phyloP scores from a whole-genome alignment of 2,113 vertebrate genomes.

The Planiliza haematocheilus region DNA sequence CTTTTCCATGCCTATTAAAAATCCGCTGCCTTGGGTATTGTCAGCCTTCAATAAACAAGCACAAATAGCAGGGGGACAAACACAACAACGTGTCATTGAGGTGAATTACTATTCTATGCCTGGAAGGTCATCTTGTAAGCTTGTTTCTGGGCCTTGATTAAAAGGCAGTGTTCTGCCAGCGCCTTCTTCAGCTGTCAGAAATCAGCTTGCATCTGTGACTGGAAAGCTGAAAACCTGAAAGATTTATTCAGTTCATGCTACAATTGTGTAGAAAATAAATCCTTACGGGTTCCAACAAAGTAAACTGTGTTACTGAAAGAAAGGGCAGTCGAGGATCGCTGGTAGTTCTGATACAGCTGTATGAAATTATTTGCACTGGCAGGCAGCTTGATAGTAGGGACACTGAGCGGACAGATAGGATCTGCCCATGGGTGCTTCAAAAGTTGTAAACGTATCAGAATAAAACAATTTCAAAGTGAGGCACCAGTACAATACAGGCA shows the following conservation, averaged over 20 bases:
- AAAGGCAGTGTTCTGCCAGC: slow-evolving; percentile 36
- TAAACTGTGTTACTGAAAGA: slow-evolving; percentile 32
- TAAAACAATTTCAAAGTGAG: no score
- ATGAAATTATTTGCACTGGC: not conserved
- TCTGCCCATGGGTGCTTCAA: not conserved
- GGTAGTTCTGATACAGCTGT: not conserved
- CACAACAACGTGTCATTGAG: slow-evolving; percentile 27
- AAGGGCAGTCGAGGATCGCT: slow-evolving; percentile 2
- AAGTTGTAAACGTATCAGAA: no score
- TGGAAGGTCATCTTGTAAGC: slow-evolving; percentile 54
- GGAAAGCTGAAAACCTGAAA: slow-evolving; percentile 38
- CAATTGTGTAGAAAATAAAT: slow-evolving; percentile 24
- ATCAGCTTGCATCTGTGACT: slow-evolving; percentile 39
- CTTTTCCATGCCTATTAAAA: slow-evolving; percentile 54
- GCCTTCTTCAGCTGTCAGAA: slow-evolving; percentile 45
- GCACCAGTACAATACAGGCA: no score
- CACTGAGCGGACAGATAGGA: not conserved
- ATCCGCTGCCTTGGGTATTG: slow-evolving; percentile 45
- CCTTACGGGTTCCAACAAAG: slow-evolving; percentile 42
- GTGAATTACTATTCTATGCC: slow-evolving; percentile 47
- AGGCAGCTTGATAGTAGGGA: fast-evolving
- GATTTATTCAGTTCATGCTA: slow-evolving; percentile 31
- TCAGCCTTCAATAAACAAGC: slow-evolving; percentile 56
- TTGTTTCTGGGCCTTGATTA: slow-evolving; percentile 56
- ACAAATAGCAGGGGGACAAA: slow-evolving; percentile 34